A percentile compares a stretch with the other conserved stretches of the same genome.
These are phyloP conservation scores for Candoia aspera DNA, from an alignment of 2,113 vertebrate species.

Conservation along the genomic window DNA sequence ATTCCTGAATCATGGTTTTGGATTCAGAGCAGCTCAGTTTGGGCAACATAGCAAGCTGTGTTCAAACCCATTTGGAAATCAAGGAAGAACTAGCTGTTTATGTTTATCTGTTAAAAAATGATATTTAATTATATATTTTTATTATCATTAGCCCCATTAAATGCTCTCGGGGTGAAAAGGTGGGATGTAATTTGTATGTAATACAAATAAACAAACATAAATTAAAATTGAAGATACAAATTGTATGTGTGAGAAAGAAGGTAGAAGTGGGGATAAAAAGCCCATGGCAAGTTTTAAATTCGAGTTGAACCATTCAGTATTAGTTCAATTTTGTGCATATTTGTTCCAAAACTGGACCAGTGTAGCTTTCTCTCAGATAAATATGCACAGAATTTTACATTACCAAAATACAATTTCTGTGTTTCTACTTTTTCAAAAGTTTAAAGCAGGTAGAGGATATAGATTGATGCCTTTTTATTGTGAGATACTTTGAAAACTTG, in stretches of 20 bases:
- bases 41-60: not conserved
- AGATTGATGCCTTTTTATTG: slow-evolving; percentile 20
- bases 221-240: not conserved
- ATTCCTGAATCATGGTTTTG: not conserved
- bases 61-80: not conserved
- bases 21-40: not conserved
- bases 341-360: not conserved
- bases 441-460: slow-evolving; percentile 38
- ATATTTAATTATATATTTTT: not conserved
- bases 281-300: not conserved
- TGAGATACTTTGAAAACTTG: not conserved
- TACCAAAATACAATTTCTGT: slow-evolving; percentile 41
- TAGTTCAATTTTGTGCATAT: not conserved
- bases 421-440: slow-evolving; percentile 43
- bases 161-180: not conserved
- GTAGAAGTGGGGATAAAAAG: not conserved
- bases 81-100: not conserved
- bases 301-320: not conserved
- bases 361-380: not conserved
- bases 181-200: not conserved
- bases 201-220: not conserved
- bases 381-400: not conserved
- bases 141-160: not conserved
- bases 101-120: not conserved
- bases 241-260: not conserved